Base-by-base conservation (phyloP, 53 echinoderm and acorn worm genomes). In the Pentamera pediparva region DNA sequence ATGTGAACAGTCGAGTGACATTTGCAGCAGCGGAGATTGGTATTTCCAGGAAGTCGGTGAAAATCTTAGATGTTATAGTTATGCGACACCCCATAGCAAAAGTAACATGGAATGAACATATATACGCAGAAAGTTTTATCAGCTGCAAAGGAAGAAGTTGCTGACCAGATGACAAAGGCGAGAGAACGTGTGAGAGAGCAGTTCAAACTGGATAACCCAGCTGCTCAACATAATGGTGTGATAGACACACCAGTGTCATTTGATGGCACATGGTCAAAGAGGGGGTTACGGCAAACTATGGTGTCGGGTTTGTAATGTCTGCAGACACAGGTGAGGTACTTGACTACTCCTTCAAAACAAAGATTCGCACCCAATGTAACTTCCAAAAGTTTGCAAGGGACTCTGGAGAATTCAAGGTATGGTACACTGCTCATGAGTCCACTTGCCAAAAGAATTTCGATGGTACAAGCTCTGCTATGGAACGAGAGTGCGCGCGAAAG, bases 271-370 rank as follows among this genome's bases (percentile, higher is more conserved):
- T 78, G 78, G 78, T 59, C 59, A n/a, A 78, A 78, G 31, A 39
- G 65, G 28, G 78, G 78, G 39, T 78, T 78, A 70, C 58, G 5
- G 69, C 57, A 27, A 79, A 79, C 32, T 70, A 79, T 36, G 79
- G 70, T 33, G 57, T 79, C 7, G 70, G 79, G 8, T 69, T 79
- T 39, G 69, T 79, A 20, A 79, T 79, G 69, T 69, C 69, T 26
- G 18, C 65, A 30, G 79, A 79, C 41, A 79, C 69, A 9, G 79
- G 79, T 33, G 69, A 79, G 70, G 79, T 78, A 52, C 47, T 78
- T 39, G 64, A 65, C 51, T 70, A 70, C 30, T 47, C 49, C 31
- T 70, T 70, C 39, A 65, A 70, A 70, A 50, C 70, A 69, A 69
- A 70, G 33, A 22, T 70, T 32, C 49, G 70, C 28, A 3, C 70